Conservation (phyloP, 2,888 invertebrate species). For the Omphaloscelis lunosa region DNA sequence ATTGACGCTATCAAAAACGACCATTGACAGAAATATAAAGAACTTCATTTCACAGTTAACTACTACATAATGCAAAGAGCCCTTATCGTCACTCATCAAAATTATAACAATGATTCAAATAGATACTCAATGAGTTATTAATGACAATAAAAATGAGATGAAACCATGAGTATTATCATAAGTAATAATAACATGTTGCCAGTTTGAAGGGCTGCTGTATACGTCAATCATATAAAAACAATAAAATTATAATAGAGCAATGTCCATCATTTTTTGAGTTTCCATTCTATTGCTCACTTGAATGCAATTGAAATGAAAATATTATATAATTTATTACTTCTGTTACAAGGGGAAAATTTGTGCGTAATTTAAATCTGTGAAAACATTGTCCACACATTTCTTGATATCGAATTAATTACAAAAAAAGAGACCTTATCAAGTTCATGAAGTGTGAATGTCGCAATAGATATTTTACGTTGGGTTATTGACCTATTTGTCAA, state of each 20-base stretch:
- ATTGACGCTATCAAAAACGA: background rate
- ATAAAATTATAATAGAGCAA: background rate
- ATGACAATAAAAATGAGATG: constrained; percentile 1
- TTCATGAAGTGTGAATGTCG: constrained; percentile 43
- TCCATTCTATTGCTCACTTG: background rate
- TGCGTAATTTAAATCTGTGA: background rate
- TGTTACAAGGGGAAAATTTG: background rate
- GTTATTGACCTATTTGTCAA: constrained; percentile 62
- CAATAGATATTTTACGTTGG: constrained; percentile 56
- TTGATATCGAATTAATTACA: background rate
- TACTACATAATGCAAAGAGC: background rate
- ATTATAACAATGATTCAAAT: background rate
- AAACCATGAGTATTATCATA: background rate
- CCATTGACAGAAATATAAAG: background rate
- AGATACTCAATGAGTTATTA: background rate
- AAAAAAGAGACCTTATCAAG: background rate
- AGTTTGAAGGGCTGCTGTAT: background rate
- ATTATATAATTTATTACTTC: background rate
- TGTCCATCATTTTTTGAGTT: background rate
- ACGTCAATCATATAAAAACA: background rate
- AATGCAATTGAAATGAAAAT: background rate
- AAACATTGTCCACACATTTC: background rate
- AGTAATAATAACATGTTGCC: background rate
- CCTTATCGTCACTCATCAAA: background rate
- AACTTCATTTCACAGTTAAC: background rate